Conservation (phyloP, 2,888 invertebrate species). For the Liposcelis brunnea region DNA sequence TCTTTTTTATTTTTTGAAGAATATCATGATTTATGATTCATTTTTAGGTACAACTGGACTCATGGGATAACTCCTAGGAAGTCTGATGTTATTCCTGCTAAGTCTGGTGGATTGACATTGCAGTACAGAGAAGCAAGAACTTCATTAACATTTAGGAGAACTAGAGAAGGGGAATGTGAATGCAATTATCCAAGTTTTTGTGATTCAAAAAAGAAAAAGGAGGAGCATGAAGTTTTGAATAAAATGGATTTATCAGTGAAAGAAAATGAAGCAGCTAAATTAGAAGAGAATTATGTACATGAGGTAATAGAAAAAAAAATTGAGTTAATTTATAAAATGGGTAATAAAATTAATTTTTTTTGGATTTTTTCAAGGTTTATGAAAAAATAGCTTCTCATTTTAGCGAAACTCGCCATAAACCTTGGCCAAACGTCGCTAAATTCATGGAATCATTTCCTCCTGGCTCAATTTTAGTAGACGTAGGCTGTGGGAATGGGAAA, state of each 20-base stretch:
- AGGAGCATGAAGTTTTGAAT: too few relatives aligned
- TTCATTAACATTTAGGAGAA: slow-evolving; percentile 74
- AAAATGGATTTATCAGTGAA: slow-evolving; percentile 17
- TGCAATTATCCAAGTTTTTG: slow-evolving; percentile 49
- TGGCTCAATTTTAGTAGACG: slow-evolving; percentile 66
- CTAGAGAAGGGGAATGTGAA: slow-evolving; percentile 36
- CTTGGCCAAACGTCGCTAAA: slow-evolving; percentile 79
- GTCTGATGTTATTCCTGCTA: too few relatives aligned
- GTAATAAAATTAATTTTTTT: too few relatives aligned
- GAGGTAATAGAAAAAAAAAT: slow-evolving; percentile 29
- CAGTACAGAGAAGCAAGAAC: slow-evolving; percentile 39
- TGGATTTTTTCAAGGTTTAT: too few relatives aligned
- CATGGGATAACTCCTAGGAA: slow-evolving; percentile 76
- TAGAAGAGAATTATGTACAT: slow-evolving; percentile 65
- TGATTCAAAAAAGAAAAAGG: slow-evolving; percentile 34
- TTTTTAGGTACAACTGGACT: slow-evolving; percentile 54
- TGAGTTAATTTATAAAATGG: too few relatives aligned
- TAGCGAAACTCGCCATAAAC: slow-evolving; percentile 81
- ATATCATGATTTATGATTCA: slow-evolving; percentile 14
- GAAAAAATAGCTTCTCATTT: slow-evolving; percentile 90
- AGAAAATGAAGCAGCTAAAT: slow-evolving; percentile 33
- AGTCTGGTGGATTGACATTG: slow-evolving; percentile 38
- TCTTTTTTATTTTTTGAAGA: slow-evolving; percentile 7
- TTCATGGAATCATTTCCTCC: slow-evolving; percentile 50
- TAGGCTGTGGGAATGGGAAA: slow-evolving; percentile 98